Evolutionary conservation across 1,140 invertebrate species (phyloP).

Genomic region (Diachasma alloeum): DNA sequence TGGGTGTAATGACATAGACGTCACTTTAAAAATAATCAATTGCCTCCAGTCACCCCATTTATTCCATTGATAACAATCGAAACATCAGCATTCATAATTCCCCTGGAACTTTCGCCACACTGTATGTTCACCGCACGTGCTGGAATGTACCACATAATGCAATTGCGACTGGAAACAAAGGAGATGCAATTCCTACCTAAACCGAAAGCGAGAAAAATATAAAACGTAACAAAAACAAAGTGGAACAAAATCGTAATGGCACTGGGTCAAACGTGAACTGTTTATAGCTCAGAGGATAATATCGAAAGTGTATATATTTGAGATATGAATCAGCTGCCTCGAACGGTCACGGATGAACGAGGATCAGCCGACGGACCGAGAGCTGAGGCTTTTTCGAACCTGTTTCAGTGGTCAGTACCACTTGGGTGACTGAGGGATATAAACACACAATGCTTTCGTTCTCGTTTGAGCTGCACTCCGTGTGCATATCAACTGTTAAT

Average conservation of each 20-base stretch:
- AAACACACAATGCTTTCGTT: neutral
- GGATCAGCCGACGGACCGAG: neutral
- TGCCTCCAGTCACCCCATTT: too few relatives aligned
- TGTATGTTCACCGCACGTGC: neutral
- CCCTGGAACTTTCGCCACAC: neutral
- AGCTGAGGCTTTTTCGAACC: neutral
- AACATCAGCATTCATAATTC: too few relatives aligned
- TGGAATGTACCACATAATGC: too few relatives aligned
- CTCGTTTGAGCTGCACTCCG: neutral
- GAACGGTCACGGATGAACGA: neutral
- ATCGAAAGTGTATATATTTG: neutral
- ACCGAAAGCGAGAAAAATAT: neutral
- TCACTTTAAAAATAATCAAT: too few relatives aligned
- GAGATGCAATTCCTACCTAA: too few relatives aligned
- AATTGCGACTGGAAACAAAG: too few relatives aligned
- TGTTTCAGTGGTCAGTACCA: neutral
- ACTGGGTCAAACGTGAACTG: slow-evolving; percentile 20
- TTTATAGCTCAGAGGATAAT: neutral
- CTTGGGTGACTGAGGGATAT: neutral
- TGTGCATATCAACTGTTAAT: neutral
- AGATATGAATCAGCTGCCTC: neutral
- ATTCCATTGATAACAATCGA: too few relatives aligned
- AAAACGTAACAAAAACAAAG: neutral
- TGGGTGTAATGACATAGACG: too few relatives aligned
- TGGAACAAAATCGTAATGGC: slow-evolving; percentile 6